A percentile compares a stretch with the other conserved stretches of the same genome.
Evolutionary conservation across 2,113 vertebrate genomes (phyloP).

Genomic region (Pseudorectes ferrugineus): DNA sequence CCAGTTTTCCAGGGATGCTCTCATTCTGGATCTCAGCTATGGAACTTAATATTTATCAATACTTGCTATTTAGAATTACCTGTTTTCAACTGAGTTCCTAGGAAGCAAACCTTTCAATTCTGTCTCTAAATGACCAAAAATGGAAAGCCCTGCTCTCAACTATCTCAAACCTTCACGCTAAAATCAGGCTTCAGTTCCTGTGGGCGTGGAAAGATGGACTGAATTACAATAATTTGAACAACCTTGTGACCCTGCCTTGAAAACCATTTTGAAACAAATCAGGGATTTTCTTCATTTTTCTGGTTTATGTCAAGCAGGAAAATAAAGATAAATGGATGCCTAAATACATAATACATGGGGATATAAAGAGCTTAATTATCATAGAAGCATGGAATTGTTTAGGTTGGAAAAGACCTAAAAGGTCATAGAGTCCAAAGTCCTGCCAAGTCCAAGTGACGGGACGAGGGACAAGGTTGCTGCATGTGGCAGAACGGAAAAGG

Average conservation of each 20-base stretch:
- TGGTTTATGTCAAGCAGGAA: not conserved
- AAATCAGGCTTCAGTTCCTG: not conserved
- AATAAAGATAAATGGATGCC: not conserved
- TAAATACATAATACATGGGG: not conserved
- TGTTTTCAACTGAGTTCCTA: not conserved
- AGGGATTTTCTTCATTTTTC: not conserved
- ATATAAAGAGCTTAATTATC: not conserved
- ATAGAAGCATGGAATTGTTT: not conserved
- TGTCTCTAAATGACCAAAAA: not conserved
- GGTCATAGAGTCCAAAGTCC: not conserved
- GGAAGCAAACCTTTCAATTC: not conserved
- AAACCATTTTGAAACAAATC: not conserved
- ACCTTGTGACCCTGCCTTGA: not conserved
- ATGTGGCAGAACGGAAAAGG: not conserved
- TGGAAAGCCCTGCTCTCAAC: not conserved
- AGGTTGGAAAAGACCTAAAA: not conserved
- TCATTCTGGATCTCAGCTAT: not conserved
- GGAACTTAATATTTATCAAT: not conserved
- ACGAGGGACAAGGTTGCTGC: not conserved
- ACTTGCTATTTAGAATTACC: not conserved
- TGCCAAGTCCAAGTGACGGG: not conserved
- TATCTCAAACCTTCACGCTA: not conserved
- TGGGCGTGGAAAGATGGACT: not conserved
- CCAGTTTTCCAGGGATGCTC: not conserved
- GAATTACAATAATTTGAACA: not conserved